Evolutionary conservation across 2,113 vertebrate genomes (phyloP).

Genomic region (Carollia perspicillata): DNA sequence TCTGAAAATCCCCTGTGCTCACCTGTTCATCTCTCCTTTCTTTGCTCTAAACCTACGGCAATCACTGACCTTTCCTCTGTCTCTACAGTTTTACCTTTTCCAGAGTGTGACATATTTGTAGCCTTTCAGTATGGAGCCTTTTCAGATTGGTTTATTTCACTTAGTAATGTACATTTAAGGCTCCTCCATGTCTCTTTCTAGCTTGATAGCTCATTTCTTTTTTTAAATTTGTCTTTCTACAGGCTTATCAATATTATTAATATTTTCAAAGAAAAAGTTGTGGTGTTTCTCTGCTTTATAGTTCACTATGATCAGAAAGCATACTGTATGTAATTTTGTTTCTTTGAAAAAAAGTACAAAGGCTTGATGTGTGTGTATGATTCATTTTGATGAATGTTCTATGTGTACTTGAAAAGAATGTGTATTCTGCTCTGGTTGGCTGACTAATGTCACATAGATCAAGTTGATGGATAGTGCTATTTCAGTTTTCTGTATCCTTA

Average conservation of each 20-base stretch:
- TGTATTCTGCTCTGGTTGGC: neutral
- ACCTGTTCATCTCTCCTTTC: neutral
- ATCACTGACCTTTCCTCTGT: neutral
- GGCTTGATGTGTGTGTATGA: neutral
- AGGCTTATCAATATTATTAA: neutral
- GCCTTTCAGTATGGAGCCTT: neutral
- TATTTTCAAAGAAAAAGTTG: slow-evolving; percentile 22
- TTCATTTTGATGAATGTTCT: neutral
- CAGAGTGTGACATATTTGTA: neutral
- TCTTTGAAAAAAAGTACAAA: slow-evolving; percentile 8
- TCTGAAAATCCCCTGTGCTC: neutral
- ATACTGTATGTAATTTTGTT: neutral
- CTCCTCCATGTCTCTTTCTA: neutral
- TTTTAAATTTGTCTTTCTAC: neutral
- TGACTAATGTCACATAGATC: neutral
- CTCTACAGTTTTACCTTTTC: neutral
- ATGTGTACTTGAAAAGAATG: neutral
- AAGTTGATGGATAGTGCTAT: neutral
- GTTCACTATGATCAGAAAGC: neutral
- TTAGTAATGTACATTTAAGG: neutral
- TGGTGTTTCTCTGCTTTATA: neutral
- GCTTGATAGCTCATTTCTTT: neutral
- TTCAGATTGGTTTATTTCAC: neutral
- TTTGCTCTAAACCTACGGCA: neutral
- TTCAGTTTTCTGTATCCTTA: neutral